Evolutionary conservation across 2,113 vertebrate genomes (phyloP).

Genomic region (Myocastor coypus): DNA sequence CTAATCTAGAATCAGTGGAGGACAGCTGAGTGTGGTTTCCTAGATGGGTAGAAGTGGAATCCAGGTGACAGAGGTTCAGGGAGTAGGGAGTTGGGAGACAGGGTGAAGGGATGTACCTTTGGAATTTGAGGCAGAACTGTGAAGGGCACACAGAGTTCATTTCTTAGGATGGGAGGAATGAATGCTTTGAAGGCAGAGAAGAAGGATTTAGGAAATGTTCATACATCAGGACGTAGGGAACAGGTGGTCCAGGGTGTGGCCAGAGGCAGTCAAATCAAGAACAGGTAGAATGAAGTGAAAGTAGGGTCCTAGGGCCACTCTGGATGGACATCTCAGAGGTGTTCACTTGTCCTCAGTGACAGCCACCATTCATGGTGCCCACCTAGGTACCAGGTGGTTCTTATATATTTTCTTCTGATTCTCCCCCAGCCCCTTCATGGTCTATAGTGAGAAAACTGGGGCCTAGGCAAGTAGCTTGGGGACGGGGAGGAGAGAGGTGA

Average conservation of each 20-base stretch:
- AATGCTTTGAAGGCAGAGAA: not conserved
- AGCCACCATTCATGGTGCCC: not conserved
- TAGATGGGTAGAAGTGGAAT: not conserved
- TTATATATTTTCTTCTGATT: not conserved
- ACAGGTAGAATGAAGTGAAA: not conserved
- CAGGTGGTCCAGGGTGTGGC: not conserved
- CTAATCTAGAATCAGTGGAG: not conserved
- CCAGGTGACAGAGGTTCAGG: not conserved
- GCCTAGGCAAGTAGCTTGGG: not conserved
- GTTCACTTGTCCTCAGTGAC: not conserved
- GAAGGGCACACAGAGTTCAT: not conserved
- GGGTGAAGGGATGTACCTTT: not conserved
- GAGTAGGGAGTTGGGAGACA: not conserved
- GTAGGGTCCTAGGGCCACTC: not conserved
- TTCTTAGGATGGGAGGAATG: not conserved
- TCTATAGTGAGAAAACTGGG: not conserved
- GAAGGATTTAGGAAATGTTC: not conserved
- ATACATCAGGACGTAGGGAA: not conserved
- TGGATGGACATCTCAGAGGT: not conserved
- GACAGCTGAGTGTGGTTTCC: not conserved
- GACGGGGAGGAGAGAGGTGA: not conserved
- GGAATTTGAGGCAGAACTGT: not conserved
- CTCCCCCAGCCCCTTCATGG: not conserved
- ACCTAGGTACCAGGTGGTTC: not conserved
- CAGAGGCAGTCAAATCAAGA: not conserved